Evolutionary conservation across 2,888 invertebrate genomes (phyloP).

Genomic region (Zygothrica quintamaculata): DNA sequence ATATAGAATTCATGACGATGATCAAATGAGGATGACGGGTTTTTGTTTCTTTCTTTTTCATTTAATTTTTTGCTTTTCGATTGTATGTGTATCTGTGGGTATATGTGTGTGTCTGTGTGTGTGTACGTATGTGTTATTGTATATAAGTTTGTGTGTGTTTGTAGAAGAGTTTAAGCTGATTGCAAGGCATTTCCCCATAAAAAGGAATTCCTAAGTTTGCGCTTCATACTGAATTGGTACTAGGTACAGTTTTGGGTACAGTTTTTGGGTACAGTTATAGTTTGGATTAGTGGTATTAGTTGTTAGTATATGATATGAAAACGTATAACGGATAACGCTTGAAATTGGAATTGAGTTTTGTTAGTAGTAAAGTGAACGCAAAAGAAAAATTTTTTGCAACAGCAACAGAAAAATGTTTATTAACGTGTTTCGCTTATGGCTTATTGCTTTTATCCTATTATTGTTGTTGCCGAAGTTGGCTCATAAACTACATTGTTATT

Average conservation of each 20-base stretch:
- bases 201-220: too few relatives aligned
- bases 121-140: too few relatives aligned
- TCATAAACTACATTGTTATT: slow-evolving; percentile 64
- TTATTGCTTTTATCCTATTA: slow-evolving; percentile 1
- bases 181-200: slow-evolving; percentile 21
- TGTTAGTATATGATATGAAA: slow-evolving; percentile 1
- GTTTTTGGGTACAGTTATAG: slow-evolving; percentile 31
- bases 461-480: slow-evolving; percentile 32
- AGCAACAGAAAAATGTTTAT: slow-evolving; percentile 58
- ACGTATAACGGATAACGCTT: slow-evolving; percentile 14
- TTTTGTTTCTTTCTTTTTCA: too few relatives aligned
- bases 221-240: slow-evolving; percentile 52
- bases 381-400: slow-evolving; percentile 38
- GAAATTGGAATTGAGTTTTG: too few relatives aligned
- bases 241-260: too few relatives aligned
- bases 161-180: too few relatives aligned
- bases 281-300: not conserved
- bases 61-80: slow-evolving; percentile 40
- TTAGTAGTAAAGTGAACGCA: slow-evolving; percentile 34
- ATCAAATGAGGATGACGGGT: slow-evolving; percentile 84
- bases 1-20: slow-evolving; percentile 85
- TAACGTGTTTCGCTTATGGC: slow-evolving; percentile 58
- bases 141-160: too few relatives aligned
- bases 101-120: too few relatives aligned
- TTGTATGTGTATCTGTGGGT: slow-evolving; percentile 17